Base-by-base conservation (phyloP, 1,140 invertebrate genomes). In the Lordiphosa mommai region DNA sequence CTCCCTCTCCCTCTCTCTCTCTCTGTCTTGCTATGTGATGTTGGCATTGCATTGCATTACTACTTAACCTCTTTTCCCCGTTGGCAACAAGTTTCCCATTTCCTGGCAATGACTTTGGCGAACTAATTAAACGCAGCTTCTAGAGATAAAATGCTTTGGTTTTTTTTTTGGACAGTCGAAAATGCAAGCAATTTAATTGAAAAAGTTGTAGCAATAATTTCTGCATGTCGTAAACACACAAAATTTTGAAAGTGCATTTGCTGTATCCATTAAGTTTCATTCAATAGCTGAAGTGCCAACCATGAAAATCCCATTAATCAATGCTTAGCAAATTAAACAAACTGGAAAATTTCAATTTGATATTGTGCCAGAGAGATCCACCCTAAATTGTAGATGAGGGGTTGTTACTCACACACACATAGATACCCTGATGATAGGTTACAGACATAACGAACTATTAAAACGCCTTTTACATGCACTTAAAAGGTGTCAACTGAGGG, bases 321-420 rank as follows among this genome's bases (percentile, higher is more conserved):
- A 77, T 61, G 52, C 59, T 50, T 59, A 65, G 57, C 63, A 72
- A 82, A 82, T 68, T 74, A 77, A 80, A 82, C 77, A 84, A 82
- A 63, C 67, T 77, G 79, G 77, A 84, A 84, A 82, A 84, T 84
- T 64, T 68, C 59, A 68, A 77, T 72, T 84, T 82, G 49, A 77
- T 84, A 72, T 72, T 72, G 52, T 43, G 23, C 20, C 17, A 23
- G 40, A 7, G 40, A 7, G 13, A 43, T 4, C 20, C 29, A 9
- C 37, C 36, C 41, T 17, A 23, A 23, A 8, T 56, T 46, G 23
- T 46, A 14, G 38, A 14, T 12, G 43, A 23, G 48, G 66, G 67
- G 63, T 71, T 70, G 67, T 40, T 40, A 40, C 8, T 5, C 33
- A 13, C 0, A 37, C 34, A 37, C 13, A 9, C 2, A 61, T 61